Evolutionary conservation across 2,113 vertebrate genomes (phyloP), one percentile per base, ranked within the genome.

Genomic region (Prolemur simus): DNA sequence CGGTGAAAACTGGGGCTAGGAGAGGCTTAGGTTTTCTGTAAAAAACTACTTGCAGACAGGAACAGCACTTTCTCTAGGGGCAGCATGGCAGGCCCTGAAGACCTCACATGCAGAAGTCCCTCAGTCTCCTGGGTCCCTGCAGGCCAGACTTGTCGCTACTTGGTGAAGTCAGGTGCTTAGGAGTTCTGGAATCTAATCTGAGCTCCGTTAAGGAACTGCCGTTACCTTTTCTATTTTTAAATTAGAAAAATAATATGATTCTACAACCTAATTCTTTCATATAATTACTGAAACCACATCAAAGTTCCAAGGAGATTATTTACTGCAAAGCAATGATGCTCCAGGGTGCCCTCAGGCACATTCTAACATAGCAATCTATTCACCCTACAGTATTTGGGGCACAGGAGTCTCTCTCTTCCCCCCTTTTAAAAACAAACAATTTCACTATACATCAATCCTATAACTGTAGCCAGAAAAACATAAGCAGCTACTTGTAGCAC

Each of bases 181-280:
- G 60, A 87, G 58, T 88, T 52, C 58, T 68, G 66, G 82, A 68
- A 69, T 82, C 66, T 91, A 49, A 91, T 77, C 58, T 74, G 63
- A 95, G 23, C 32, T 83, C 42, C 21, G 29, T 37, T 93, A 87
- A 74, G 21, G 32, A 96, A 88, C 13, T 85, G 63, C 71, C 60
- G 12, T 78, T 78, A 86, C 49, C 47, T 87, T 89, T 89, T 32
- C 83, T 89, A 42, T 56, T 89, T 84, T 64, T 77, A 91, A 94
- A 87, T 94, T 56, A 81, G 71, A 97, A 89, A 90, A 91, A 32
- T 54, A 92, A 92, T 89, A 83, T 60, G 91, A 94, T 68, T 66
- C 74, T 66, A 23, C 27, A 83, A 94, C 13, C 27, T 49, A 83
- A 81, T 54, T 86, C 86, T 81, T 86, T 93, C 71, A 21, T 73